phyloP scores from a whole-genome alignment of 2,113 vertebrate species.

The Callithrix jacchus region DNA sequence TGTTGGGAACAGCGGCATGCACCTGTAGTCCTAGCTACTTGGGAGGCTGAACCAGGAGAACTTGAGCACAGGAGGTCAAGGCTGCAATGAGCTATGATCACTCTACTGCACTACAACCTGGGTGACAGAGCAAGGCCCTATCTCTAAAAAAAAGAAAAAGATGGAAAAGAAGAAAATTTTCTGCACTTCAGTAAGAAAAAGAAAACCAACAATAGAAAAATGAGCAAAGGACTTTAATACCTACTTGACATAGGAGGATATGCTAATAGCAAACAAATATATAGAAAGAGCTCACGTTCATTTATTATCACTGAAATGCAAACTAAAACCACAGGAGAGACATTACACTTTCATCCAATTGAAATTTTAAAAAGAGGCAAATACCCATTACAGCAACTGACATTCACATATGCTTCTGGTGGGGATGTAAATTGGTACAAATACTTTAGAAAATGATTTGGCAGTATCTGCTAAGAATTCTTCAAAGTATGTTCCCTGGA shows the following conservation, averaged over 20 bases:
- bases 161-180: neutral
- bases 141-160: too few relatives aligned
- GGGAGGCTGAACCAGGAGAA: too few relatives aligned
- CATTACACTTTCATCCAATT: neutral
- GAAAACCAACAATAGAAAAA: neutral
- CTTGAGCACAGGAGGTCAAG: too few relatives aligned
- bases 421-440: neutral
- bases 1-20: too few relatives aligned
- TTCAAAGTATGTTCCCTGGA: neutral
- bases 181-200: neutral
- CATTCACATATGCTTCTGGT: neutral
- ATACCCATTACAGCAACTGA: neutral
- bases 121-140: too few relatives aligned
- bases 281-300: neutral
- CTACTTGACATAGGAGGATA: neutral
- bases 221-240: neutral
- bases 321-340: neutral
- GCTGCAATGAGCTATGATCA: too few relatives aligned
- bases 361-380: neutral
- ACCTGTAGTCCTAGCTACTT: too few relatives aligned
- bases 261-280: neutral
- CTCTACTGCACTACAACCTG: too few relatives aligned
- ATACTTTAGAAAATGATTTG: neutral
- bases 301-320: neutral
- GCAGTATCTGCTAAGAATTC: neutral